Percentiles rank a stretch among this genome's conserved stretches.
These are phyloP conservation scores for Amaurobius ferox DNA, from an alignment of 2,888 invertebrate species.

Conservation along the genomic window DNA sequence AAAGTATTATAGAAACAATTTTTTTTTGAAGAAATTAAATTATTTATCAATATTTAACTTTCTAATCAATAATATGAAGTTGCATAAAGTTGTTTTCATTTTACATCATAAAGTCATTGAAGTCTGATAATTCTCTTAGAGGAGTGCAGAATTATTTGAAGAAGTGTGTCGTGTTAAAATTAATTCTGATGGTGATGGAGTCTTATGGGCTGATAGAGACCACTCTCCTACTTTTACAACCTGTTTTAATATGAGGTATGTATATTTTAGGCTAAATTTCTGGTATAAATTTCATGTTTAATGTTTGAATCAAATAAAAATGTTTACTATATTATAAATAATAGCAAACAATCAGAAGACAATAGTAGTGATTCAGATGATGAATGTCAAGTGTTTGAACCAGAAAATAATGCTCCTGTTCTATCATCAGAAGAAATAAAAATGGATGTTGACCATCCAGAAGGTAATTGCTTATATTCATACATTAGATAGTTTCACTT, in stretches of 20 bases:
- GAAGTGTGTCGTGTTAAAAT: conserved; percentile 80
- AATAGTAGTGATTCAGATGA: conserved; percentile 77
- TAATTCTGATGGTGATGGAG: conserved; percentile 78
- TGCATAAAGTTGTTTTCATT: too few species aligned
- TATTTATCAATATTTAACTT: too few species aligned
- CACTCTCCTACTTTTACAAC: conserved; percentile 76
- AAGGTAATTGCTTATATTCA: too few species aligned
- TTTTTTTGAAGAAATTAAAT: too few species aligned
- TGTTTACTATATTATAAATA: not conserved
- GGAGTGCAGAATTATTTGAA: conserved; percentile 81
- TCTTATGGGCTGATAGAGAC: conserved; percentile 78
- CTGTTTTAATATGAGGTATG: conserved; percentile 35
- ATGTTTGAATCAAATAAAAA: not conserved
- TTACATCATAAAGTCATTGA: too few species aligned
- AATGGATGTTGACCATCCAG: conserved; percentile 79
- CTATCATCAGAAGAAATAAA: conserved; percentile 70
- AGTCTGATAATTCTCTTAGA: conserved; percentile 46
- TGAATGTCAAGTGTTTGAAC: conserved; percentile 77
- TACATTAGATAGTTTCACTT: too few species aligned
- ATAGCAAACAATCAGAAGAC: conserved; percentile 58
- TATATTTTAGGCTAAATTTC: not conserved
- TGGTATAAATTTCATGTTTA: not conserved
- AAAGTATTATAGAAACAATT: too few species aligned
- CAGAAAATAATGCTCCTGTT: conserved; percentile 32
- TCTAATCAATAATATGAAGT: too few species aligned